Base-by-base conservation (phyloP, 2,797 vertebrate genomes). In the Pantherophis alleghaniensis region DNA sequence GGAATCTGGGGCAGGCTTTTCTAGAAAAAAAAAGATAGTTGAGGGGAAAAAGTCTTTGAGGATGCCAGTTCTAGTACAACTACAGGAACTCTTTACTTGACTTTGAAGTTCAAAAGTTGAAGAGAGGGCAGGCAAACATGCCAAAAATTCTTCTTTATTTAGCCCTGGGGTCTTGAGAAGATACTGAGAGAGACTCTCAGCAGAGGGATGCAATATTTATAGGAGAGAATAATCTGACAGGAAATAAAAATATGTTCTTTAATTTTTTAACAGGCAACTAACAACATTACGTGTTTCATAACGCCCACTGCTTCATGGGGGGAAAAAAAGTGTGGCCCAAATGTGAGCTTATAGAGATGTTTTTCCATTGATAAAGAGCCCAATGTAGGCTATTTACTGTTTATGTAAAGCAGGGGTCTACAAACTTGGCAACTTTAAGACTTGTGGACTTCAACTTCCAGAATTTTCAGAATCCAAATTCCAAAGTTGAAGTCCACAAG, bases 151-250 rank as follows among this genome's bases (percentile, higher is more conserved):
- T 90, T 42, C n/a, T 13, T 91, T 88, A 74, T 9, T 91, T 88
- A 74, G 22, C n/a, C 56, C 66, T 28, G 2, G 9, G 11, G 16
- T 63, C 63, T 63, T 47, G 55, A 86, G 47, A 89, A 7, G 63
- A 66, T 2, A 86, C 24, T 93, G 42, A 20, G 86, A 51, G 22
- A 63, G 51, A 13, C 69, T 86, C 57, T 89, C 20, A 3, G 32
- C 22, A n/a, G 66, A 86, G 4, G 56, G 24, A 89, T 93, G 14
- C 47, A 93, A 93, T 88, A 87, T 93, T 93, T n/a, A 93, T 91
- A 91, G 59, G 18, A 18, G 11, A 42, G n/a, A 22, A 22, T 60
- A 37, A 51, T 88, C 89, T 53, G 24, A 55, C 60, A 60, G 69
- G 37, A 20, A 63, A 89, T 53, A 86, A 55, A n/a, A 83, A 89